These are phyloP conservation scores for Mallotus villosus DNA, from an alignment of 2,797 vertebrate species.

Conservation along the genomic window DNA sequence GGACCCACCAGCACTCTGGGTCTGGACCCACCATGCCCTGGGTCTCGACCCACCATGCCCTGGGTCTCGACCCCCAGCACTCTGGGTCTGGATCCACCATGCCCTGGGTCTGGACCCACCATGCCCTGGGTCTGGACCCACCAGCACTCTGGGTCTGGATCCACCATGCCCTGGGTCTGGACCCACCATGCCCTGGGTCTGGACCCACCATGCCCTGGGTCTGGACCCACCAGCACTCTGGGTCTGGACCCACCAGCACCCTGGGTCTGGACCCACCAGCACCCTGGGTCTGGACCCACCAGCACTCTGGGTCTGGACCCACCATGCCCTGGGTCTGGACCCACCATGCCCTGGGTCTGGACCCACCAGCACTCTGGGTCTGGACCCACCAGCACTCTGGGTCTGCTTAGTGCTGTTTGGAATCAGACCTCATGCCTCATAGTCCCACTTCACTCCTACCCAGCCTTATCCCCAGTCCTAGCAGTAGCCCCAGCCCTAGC, in stretches of 20 bases:
- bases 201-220: not conserved
- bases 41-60: not conserved
- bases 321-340: not conserved
- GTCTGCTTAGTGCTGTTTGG: not conserved
- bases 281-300: not conserved
- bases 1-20: too few species aligned
- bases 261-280: not conserved
- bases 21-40: not conserved
- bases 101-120: not conserved
- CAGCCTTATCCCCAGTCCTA: not conserved
- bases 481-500: too few species aligned
- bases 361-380: not conserved
- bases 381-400: not conserved
- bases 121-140: slow-evolving; percentile 1
- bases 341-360: not conserved
- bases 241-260: too few species aligned
- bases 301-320: not conserved
- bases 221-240: too few species aligned
- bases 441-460: too few species aligned
- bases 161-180: not conserved
- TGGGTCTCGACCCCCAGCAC: too few species aligned
- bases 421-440: not conserved
- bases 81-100: not conserved
- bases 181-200: not conserved
- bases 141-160: not conserved